Evolutionary conservation across 1,140 invertebrate genomes (phyloP).

Genomic region (Cydia splendana): DNA sequence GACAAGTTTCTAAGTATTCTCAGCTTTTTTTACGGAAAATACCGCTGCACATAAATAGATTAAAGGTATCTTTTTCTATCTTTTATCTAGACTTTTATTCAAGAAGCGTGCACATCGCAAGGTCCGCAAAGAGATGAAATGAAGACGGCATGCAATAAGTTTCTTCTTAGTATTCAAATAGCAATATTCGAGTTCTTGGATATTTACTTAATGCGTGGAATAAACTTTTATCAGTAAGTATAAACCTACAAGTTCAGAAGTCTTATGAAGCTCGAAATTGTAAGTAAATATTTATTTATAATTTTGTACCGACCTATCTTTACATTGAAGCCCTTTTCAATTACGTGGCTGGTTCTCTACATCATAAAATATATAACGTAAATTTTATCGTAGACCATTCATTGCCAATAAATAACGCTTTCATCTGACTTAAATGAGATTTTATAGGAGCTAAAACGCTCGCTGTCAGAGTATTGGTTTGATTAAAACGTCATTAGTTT

Average conservation of each 20-base stretch:
- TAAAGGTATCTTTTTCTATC: background rate
- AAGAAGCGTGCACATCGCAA: background rate
- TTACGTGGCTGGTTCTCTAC: background rate
- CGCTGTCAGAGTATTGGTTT: constrained; percentile 35
- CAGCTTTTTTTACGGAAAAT: no score
- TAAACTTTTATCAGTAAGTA: background rate
- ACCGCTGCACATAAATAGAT: no score
- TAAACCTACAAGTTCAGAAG: background rate
- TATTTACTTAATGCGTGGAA: background rate
- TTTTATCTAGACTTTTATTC: constrained; percentile 1
- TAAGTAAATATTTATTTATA: background rate
- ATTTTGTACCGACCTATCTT: background rate
- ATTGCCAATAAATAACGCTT: constrained; percentile 41
- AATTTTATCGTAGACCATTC: constrained; percentile 30
- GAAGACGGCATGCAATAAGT: constrained; percentile 12
- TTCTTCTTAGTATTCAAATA: constrained; percentile 16
- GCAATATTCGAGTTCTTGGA: background rate
- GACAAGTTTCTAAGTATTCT: no score
- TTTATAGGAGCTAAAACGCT: constrained; percentile 38
- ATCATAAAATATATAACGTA: background rate
- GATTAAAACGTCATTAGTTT: constrained; percentile 39
- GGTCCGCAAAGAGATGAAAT: constrained; percentile 11
- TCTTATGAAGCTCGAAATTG: background rate
- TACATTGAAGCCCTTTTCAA: background rate
- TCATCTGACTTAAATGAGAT: constrained; percentile 37